Evolutionary conservation across 2,113 vertebrate genomes (phyloP).

Genomic region (Stigmatopora nigra): DNA sequence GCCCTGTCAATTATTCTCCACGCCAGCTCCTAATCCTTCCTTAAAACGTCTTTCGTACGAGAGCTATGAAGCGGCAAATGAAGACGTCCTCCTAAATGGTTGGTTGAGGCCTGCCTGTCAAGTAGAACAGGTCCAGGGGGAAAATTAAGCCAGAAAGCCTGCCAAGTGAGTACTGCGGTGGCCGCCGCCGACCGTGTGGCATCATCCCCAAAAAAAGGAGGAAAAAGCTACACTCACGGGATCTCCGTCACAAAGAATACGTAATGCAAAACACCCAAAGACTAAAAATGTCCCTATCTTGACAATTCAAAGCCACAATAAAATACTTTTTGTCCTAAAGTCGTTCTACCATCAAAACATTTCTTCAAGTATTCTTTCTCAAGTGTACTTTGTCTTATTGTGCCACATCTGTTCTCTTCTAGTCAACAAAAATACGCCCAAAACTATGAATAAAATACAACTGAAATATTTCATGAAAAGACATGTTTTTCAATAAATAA

Average conservation of each 20-base stretch:
- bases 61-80: conserved; percentile 45
- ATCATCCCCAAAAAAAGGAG: conserved; percentile 34
- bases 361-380: background rate
- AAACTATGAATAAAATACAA: too few relatives aligned
- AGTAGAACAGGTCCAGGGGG: conserved; percentile 50
- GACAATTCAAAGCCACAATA: conserved; percentile 6
- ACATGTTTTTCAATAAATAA: background rate
- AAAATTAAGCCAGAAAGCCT: conserved; percentile 57
- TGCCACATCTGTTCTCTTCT: background rate
- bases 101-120: conserved; percentile 51
- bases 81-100: conserved; percentile 53
- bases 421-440: background rate
- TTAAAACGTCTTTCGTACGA: conserved; percentile 44
- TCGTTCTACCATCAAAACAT: background rate
- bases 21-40: conserved; percentile 51
- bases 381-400: background rate
- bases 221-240: conserved; percentile 7
- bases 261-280: conserved; percentile 32
- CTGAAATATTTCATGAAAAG: background rate
- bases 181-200: conserved; percentile 43
- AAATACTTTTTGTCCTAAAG: conserved; percentile 3
- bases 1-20: conserved; percentile 6
- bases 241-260: conserved; percentile 30
- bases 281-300: conserved; percentile 11
- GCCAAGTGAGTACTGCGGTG: conserved; percentile 39